These are phyloP conservation scores for Manduca sexta DNA, from an alignment of 1,140 invertebrate species.

Conservation along the genomic window DNA sequence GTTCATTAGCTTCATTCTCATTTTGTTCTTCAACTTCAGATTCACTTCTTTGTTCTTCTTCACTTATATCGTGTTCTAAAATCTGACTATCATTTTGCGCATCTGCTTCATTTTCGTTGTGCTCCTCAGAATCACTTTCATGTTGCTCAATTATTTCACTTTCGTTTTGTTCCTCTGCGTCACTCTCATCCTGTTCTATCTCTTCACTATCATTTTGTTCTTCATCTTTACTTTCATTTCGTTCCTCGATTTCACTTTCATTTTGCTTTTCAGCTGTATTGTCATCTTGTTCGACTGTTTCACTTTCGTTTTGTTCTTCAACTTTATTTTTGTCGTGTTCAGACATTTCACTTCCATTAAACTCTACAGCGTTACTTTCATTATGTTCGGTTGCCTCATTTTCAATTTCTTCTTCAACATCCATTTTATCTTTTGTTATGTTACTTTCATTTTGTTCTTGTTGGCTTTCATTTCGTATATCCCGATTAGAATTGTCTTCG, in stretches of 20 bases:
- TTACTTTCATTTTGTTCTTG: constrained; percentile 9
- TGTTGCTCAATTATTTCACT: constrained; percentile 5
- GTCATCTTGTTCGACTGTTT: constrained; percentile 6
- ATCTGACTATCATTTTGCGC: constrained; percentile 2
- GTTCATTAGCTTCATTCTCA: constrained; percentile 1
- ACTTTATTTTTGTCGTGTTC: constrained; percentile 6
- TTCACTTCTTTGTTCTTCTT: constrained; percentile 11
- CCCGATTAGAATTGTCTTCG: too few relatives aligned
- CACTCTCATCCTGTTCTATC: constrained; percentile 6
- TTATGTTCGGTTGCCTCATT: constrained; percentile 6
- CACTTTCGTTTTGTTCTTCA: constrained; percentile 7
- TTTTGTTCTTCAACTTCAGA: constrained; percentile 5
- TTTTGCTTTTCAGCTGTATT: constrained; percentile 7
- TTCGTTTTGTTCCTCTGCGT: constrained; percentile 5
- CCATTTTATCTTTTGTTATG: constrained; percentile 5
- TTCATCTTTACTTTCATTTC: constrained; percentile 8
- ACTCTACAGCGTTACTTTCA: constrained; percentile 5
- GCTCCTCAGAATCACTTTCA: constrained; percentile 8
- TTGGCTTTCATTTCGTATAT: too few relatives aligned
- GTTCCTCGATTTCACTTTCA: constrained; percentile 7
- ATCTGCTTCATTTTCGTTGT: constrained; percentile 9
- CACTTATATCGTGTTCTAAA: constrained; percentile 2
- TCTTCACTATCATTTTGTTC: constrained; percentile 6
- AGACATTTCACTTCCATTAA: constrained; percentile 3
- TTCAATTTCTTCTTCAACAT: constrained; percentile 9